Evolutionary conservation across 1,140 invertebrate genomes (phyloP), one percentile per base, ranked within the genome.

Genomic region (Diuraphis noxia): DNA sequence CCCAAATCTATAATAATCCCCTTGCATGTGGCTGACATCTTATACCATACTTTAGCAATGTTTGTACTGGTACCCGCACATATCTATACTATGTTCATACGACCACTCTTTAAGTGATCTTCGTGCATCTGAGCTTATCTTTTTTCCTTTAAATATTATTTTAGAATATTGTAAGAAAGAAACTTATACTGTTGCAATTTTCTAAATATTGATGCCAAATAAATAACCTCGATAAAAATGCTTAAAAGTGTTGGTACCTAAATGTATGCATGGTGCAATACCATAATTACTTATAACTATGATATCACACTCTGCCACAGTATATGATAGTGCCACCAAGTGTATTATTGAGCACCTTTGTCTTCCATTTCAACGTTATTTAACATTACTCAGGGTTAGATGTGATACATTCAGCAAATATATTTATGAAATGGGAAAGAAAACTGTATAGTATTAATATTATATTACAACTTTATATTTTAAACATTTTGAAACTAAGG

Each of bases 21-120:
- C 56, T 13, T n/a, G 30, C 30, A 30, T 72, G 56, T n/a, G 56
- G 56, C 30, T 72, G 30, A 72, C 56, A 72, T 72, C 56, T 72
- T 72, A 72, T n/a, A 72, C n/a, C n/a, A 72, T n/a, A 72, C 56
- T 72, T 72, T 17, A n/a, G 30, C n/a, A n/a, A 72, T 72, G 13
- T 72, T 72, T 72, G 56, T 72, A n/a, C 56, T 72, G 56, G 56
- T 72, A 72, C 56, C 56, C 56, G 56, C 56, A 72, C 56, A n/a
- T n/a, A n/a, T n/a, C n/a, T 72, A 30, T 72, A 72, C 56, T n/a
- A n/a, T 72, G n/a, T 72, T 72, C 34, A 72, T 72, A 13, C 56
- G 56, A 72, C 56, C 56, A 72, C n/a, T 72, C 30, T 72, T n/a
- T 5, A 17, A 34, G n/a, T n/a, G 56, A 72, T 17, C 56, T 10